These are phyloP conservation scores for Bubo scandiacus DNA, from an alignment of 2,113 vertebrate genomes.

Conservation along the genomic window DNA sequence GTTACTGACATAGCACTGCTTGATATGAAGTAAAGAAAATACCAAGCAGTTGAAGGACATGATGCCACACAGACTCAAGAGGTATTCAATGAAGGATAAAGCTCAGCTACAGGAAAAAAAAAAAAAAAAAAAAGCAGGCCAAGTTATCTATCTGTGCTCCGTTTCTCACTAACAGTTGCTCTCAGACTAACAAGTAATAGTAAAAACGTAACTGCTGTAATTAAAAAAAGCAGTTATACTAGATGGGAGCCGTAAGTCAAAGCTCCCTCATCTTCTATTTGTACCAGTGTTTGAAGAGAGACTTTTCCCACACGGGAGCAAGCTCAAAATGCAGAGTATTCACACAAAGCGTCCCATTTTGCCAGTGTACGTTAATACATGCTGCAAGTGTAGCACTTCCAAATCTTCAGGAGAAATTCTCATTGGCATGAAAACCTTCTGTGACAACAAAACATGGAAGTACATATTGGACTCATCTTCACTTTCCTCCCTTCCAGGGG, in stretches of 20 bases:
- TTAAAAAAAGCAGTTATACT: neutral
- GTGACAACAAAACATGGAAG: neutral
- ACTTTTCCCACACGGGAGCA: neutral
- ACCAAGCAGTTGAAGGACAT: neutral
- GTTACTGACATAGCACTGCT: neutral
- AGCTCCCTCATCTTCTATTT: neutral
- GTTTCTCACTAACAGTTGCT: neutral
- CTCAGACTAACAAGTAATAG: neutral
- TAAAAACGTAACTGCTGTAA: neutral
- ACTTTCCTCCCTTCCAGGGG: neutral
- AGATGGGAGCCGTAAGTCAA: neutral
- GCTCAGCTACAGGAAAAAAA: neutral
- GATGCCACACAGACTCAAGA: neutral
- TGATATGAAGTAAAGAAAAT: neutral
- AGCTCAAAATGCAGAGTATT: neutral
- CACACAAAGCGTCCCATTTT: neutral
- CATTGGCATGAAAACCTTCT: neutral
- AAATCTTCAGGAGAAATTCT: neutral
- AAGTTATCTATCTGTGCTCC: neutral
- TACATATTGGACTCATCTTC: neutral
- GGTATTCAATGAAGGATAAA: neutral
- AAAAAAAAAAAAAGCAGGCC: neutral
- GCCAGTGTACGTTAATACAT: neutral
- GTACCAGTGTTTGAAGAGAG: neutral
- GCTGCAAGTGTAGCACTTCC: neutral